phyloP scores from a whole-genome alignment of 2,797 vertebrate genomes.

The Schizothorax lantsangensis region DNA sequence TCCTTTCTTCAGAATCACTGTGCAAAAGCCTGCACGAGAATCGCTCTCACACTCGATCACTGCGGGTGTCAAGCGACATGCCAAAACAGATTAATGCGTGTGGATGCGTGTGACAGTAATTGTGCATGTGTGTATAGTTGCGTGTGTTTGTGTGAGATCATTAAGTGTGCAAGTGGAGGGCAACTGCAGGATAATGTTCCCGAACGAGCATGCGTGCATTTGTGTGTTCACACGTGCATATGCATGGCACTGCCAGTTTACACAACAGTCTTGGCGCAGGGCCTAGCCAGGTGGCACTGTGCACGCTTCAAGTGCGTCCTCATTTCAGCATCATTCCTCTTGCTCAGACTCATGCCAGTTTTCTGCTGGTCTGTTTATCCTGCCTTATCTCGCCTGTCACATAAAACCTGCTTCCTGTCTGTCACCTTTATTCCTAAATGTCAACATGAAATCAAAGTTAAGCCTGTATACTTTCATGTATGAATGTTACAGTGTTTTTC shows the following conservation, averaged over 20 bases:
- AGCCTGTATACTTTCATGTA: background rate
- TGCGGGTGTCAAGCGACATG: conserved; percentile 18
- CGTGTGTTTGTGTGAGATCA: conserved; percentile 7
- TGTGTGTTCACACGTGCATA: conserved; percentile 35
- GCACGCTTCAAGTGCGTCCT: conserved; percentile 68
- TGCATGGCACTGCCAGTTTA: conserved; percentile 43
- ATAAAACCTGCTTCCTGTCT: conserved; percentile 14
- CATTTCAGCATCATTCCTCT: conserved; percentile 71
- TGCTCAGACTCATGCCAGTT: conserved; percentile 66
- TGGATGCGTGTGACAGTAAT: conserved; percentile 23
- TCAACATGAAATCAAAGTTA: conserved; percentile 18
- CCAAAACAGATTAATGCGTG: conserved; percentile 38
- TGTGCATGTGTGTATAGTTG: background rate
- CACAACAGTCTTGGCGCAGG: conserved; percentile 63
- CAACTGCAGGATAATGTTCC: background rate
- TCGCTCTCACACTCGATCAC: background rate
- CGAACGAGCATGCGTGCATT: conserved; percentile 2
- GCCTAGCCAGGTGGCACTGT: conserved; percentile 70
- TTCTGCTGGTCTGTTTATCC: conserved; percentile 57
- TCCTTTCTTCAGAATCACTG: conserved; percentile 27
- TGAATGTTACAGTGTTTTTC: background rate
- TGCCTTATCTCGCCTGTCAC: conserved; percentile 52
- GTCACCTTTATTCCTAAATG: conserved; percentile 24
- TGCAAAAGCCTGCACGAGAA: conserved; percentile 27
- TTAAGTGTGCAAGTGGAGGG: background rate